Conservation (phyloP, 1,140 invertebrate species). For the Teleogryllus occipitalis region DNA sequence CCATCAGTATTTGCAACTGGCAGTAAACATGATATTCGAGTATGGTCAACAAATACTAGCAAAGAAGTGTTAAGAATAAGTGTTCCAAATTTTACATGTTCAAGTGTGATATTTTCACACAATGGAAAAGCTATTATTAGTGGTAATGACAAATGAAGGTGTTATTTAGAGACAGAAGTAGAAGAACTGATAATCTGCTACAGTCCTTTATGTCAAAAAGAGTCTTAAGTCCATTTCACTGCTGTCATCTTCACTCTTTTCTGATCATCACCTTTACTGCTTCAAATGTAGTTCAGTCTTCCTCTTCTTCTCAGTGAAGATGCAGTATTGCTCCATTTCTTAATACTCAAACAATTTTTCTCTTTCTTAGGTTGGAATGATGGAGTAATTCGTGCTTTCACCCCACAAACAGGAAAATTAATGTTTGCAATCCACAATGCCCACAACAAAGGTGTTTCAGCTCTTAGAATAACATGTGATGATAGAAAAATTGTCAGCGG, state of each 20-base stretch:
- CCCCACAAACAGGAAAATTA: slow-evolving; percentile 66
- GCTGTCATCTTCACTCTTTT: too few species aligned
- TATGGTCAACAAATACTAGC: slow-evolving; percentile 68
- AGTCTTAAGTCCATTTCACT: too few species aligned
- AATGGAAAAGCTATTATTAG: slow-evolving; percentile 72
- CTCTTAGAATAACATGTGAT: slow-evolving; percentile 61
- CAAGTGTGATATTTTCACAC: slow-evolving; percentile 61
- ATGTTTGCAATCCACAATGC: slow-evolving; percentile 76
- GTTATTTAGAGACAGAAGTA: neutral
- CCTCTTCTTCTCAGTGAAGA: neutral
- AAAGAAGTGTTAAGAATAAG: slow-evolving; percentile 74
- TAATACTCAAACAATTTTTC: neutral
- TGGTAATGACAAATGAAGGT: neutral
- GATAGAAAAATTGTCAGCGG: slow-evolving; percentile 70
- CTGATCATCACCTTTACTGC: neutral
- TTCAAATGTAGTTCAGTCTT: neutral
- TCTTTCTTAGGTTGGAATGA: slow-evolving; percentile 66
- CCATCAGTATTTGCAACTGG: slow-evolving; percentile 79
- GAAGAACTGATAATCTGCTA: too few species aligned
- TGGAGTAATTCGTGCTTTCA: slow-evolving; percentile 76
- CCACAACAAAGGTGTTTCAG: slow-evolving; percentile 78
- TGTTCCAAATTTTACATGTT: slow-evolving; percentile 78
- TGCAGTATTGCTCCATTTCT: neutral
- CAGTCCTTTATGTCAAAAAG: too few species aligned
- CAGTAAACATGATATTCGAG: slow-evolving; percentile 70